These are phyloP conservation scores for Ellobium chinense DNA, from an alignment of 2,888 invertebrate genomes.

Conservation along the genomic window DNA sequence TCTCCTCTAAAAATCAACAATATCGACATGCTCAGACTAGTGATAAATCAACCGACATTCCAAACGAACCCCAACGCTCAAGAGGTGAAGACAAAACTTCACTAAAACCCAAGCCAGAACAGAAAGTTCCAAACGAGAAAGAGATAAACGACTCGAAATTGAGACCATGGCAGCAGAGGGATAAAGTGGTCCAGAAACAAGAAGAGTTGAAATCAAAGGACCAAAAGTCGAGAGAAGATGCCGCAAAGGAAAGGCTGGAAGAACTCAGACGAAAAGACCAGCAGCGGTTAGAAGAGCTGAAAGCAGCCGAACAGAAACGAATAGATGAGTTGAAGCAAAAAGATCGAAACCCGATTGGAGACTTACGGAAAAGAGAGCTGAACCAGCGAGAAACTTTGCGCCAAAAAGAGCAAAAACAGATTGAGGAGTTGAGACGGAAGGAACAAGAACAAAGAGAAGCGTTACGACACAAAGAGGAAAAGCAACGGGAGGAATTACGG, in stretches of 20 bases:
- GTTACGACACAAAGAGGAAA: not conserved
- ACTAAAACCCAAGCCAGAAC: not conserved
- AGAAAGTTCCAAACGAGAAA: not conserved
- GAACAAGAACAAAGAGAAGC: slow-evolving; percentile 17
- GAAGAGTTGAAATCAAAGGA: not conserved
- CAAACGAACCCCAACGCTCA: not conserved
- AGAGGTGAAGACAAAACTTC: not conserved
- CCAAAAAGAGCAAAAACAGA: slow-evolving; percentile 5
- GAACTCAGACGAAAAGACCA: not conserved
- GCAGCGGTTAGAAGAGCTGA: slow-evolving; percentile 4
- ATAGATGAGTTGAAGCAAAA: slow-evolving; percentile 11
- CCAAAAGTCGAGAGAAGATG: not conserved
- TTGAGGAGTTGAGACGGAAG: slow-evolving; percentile 6
- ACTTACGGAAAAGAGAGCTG: not conserved
- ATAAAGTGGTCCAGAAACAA: not conserved
- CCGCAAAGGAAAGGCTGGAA: not conserved
- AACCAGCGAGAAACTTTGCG: not conserved
- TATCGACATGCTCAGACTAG: not conserved
- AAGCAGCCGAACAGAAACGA: slow-evolving; percentile 4
- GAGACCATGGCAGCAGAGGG: slow-evolving; percentile 11
- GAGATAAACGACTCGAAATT: not conserved
- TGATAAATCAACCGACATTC: not conserved
- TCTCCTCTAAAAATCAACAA: not conserved
- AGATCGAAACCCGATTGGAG: slow-evolving; percentile 11
- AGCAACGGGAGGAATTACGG: slow-evolving; percentile 2